Evolutionary conservation across 1,140 invertebrate species (phyloP), one percentile per base, ranked within the genome.

Genomic region (Platyscapa corneri): DNA sequence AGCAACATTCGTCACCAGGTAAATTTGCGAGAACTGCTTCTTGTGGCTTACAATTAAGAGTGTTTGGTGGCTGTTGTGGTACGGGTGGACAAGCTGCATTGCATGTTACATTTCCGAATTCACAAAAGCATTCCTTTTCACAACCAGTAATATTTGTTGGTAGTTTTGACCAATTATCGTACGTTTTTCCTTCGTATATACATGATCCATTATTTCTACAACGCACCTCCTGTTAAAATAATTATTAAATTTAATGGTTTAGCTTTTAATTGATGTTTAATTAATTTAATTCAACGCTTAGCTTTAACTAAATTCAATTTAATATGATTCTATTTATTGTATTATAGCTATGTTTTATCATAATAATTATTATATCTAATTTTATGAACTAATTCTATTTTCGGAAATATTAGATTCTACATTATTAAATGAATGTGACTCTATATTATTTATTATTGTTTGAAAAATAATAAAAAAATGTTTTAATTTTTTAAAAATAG

Each of bases 91-190:
- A 98, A 30, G 95, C 94, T 7, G 95, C 94, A 85, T 96, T 95
- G 89, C 98, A 98, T 74, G 97, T 96, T 10, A 98, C 94, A 86
- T 97, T 96, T 39, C 97, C 97, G 90, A 96, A 96, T 90, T 97
- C 96, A 89, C 97, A 98, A 91, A 95, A 97, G 92, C 97, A 98
- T 88, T 95, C 94, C 85, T 97, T 95, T 80, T 97, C 96, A 90
- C 97, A 98, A 75, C 97, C 97, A 76, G 95, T 95, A 32, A 96
- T 88, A 92, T 96, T 94, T 90, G 92, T 89, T 27, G 94, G 94
- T 79, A 95, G 89, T 87, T 90, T 89, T 76, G 92, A 93, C 93
- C 94, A 95, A 87, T 95, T 95, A 46, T 94, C 91, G 89, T 94
- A 97, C 87, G 92, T 93, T 67, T 95, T 91, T 70, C 95, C 96